Conservation (phyloP, 1,140 invertebrate genomes). For the Stenopsyche tienmushanensis region DNA sequence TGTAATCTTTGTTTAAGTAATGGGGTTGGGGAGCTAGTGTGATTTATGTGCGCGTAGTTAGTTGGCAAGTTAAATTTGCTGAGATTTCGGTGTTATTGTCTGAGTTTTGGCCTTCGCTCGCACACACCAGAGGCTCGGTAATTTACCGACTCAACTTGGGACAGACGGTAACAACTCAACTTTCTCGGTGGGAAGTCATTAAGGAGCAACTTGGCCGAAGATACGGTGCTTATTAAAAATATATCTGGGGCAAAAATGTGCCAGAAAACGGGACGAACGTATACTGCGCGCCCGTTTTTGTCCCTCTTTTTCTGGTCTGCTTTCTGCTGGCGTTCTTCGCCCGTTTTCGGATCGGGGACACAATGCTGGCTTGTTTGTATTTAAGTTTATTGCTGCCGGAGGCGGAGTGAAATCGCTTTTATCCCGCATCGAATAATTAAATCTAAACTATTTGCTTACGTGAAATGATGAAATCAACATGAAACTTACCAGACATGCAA, state of each 20-base stretch:
- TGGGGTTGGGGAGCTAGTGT: slow-evolving; percentile 1
- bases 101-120: slow-evolving; percentile 10
- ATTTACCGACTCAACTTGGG: slow-evolving; percentile 17
- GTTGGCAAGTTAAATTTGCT: slow-evolving; percentile 22
- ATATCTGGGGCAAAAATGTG: neutral
- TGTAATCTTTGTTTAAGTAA: slow-evolving; percentile 19
- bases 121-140: neutral
- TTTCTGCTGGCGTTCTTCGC: neutral
- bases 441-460: no score
- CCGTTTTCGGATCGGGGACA: neutral
- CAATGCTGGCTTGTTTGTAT: neutral
- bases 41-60: slow-evolving; percentile 11
- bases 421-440: neutral
- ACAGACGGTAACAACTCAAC: slow-evolving; percentile 22
- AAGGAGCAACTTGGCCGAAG: neutral
- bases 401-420: no score
- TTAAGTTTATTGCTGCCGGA: no score
- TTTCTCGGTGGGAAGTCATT: slow-evolving; percentile 1
- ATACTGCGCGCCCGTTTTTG: neutral
- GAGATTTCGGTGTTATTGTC: slow-evolving; percentile 15
- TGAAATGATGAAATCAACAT: no score
- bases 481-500: no score
- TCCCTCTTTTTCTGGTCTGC: neutral
- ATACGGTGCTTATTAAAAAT: slow-evolving; percentile 13
- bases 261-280: neutral